phyloP scores from a whole-genome alignment of 2,113 vertebrate species.

The Oreochromis aureus region DNA sequence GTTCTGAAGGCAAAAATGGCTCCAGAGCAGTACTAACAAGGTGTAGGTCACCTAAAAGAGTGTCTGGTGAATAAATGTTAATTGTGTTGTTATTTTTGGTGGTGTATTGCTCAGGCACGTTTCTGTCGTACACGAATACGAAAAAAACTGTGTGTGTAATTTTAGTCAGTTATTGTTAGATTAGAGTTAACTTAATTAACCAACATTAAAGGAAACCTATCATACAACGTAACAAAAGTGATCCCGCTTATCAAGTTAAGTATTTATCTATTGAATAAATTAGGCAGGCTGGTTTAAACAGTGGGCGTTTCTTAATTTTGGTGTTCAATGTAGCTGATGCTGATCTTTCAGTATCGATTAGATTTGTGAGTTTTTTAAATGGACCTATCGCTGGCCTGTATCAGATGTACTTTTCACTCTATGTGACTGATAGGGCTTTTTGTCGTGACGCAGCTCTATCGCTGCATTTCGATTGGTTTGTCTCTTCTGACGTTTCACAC shows the following conservation, averaged over 20 bases:
- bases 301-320: neutral
- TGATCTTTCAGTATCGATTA: neutral
- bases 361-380: slow-evolving; percentile 70
- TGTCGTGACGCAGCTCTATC: neutral
- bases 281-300: neutral
- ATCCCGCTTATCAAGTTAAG: neutral
- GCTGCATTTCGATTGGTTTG: slow-evolving; percentile 33
- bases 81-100: neutral
- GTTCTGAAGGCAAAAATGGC: neutral
- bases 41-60: neutral
- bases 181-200: neutral
- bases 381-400: slow-evolving; percentile 50
- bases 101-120: neutral
- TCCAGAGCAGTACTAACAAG: neutral
- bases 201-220: neutral
- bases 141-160: neutral
- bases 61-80: neutral
- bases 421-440: neutral
- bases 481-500: neutral
- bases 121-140: neutral
- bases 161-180: neutral
- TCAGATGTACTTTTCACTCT: slow-evolving; percentile 10
- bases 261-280: neutral
- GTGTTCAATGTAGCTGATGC: neutral
- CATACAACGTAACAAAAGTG: neutral